Conservation (phyloP, 2,113 vertebrate species). For the Rhineura floridana region DNA sequence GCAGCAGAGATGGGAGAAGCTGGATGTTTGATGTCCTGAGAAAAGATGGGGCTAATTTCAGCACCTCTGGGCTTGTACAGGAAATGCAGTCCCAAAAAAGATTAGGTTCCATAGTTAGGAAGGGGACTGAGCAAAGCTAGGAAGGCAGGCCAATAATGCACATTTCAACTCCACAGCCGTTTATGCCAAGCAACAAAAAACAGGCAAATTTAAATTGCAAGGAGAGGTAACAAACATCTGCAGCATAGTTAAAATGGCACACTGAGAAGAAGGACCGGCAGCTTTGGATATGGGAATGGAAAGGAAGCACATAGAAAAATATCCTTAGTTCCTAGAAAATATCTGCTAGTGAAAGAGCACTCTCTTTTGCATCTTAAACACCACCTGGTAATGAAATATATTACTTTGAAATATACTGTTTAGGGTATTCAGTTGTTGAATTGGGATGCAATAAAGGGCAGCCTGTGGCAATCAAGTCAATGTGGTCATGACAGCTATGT, state of each 20-base stretch:
- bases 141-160: background rate
- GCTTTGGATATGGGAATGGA: background rate
- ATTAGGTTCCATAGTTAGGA: background rate
- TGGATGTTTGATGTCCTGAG: background rate
- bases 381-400: background rate
- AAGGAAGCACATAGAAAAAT: background rate
- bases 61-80: background rate
- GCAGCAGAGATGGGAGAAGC: background rate
- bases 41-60: background rate
- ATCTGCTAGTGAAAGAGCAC: background rate
- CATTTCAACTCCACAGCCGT: background rate
- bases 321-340: background rate
- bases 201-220: background rate
- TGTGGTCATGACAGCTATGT: no score
- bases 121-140: background rate
- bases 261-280: background rate
- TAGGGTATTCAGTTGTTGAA: background rate
- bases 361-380: background rate
- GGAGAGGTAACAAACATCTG: background rate
- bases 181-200: slow-evolving; percentile 8
- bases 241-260: background rate
- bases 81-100: background rate
- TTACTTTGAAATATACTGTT: background rate
- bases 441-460: background rate
- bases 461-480: background rate